Conservation (phyloP, 1,140 invertebrate species). For the Zophobas morio region DNA sequence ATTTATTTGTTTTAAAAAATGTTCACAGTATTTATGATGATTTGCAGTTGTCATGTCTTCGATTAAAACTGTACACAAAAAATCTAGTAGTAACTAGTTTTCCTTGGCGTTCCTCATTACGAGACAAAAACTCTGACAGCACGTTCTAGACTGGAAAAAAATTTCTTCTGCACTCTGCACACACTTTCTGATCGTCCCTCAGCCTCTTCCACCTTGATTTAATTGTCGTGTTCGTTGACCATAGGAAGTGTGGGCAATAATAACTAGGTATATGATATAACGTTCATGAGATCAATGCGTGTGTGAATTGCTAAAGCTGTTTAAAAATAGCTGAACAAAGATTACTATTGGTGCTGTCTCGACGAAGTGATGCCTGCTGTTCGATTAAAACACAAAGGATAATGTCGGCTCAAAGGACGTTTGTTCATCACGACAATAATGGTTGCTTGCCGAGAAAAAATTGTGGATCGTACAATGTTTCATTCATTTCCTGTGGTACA, state of each 20-base stretch:
- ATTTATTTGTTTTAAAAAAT: no score
- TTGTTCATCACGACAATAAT: neutral
- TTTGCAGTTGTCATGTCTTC: no score
- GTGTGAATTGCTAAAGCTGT: neutral
- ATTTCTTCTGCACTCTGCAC: no score
- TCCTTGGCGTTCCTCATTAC: no score
- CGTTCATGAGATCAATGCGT: neutral
- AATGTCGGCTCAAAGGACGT: neutral
- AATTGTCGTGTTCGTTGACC: neutral
- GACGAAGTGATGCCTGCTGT: slow-evolving; percentile 1
- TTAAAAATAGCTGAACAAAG: slow-evolving; percentile 5
- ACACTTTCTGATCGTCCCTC: no score
- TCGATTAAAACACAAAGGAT: slow-evolving; percentile 14
- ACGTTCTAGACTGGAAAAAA: neutral
- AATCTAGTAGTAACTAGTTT: no score
- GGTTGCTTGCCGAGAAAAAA: neutral
- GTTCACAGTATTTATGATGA: no score
- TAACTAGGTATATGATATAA: neutral
- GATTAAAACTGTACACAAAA: no score
- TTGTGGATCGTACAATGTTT: neutral
- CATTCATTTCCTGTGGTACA: neutral
- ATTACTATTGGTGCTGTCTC: neutral
- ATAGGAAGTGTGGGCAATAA: neutral
- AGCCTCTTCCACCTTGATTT: neutral
- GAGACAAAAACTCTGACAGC: no score